Evolutionary conservation across 1,140 invertebrate genomes (phyloP), one percentile per base, ranked within the genome.

Genomic region (Sitophilus oryzae): DNA sequence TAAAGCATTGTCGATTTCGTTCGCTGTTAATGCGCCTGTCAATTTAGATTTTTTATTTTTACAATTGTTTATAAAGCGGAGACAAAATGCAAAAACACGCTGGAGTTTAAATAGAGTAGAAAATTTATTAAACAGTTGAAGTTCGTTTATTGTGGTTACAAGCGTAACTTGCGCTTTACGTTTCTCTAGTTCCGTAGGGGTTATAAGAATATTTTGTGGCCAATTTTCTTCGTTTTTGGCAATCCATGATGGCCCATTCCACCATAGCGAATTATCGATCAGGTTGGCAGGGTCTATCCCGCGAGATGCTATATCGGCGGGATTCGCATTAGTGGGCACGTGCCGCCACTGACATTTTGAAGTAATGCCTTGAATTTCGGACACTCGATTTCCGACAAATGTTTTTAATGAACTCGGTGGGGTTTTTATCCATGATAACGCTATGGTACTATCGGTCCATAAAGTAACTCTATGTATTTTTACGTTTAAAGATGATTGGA

Each of bases 251-350:
- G 47, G 22, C 2, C 61, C 59, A 25, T 36, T 23, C 46, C 46
- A 63, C 59, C 55, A 63, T 9, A 59, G 6, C 1, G 38, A 19
- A 20, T 6, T 49, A 22, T 15, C n/a, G 15, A 45, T 25, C 18
- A 54, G 11, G 15, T 52, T 10, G 9, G 18, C 11, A 30, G 72
- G 62, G 1, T 21, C 36, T 10, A 66, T 16, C 16, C 74, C 74
- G 6, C 74, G 50, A 9, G 74, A 74, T 37, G 71, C 52, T 9
- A 71, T 52, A 63, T 76, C 73, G 1, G 72, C 71, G 0, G 74
- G 73, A 53, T 69, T 69, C 4, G 62, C 41, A 11, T 59, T 19
- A 1, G 56, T 46, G 15, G 20, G n/a, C 6, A 74, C 65, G 47
- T 75, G 66, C 25, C 53, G 46, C 67, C 72, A 74, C n/a, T 43